These are phyloP conservation scores for Petrophora chlorosata DNA, from an alignment of 2,888 invertebrate genomes.

Conservation along the genomic window DNA sequence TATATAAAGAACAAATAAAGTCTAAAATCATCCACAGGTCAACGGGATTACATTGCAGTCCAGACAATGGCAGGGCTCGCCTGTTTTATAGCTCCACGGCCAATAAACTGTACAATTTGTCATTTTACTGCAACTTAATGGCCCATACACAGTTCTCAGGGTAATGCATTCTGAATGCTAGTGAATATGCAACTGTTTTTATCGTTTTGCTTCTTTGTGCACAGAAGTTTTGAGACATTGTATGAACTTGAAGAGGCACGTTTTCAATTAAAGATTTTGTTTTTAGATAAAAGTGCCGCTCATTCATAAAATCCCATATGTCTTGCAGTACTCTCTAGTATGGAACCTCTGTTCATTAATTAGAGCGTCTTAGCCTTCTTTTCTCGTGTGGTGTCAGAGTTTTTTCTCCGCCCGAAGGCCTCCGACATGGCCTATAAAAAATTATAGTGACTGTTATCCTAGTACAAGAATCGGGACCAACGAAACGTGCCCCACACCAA, in stretches of 20 bases:
- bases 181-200: conserved; percentile 17
- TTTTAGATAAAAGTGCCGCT: too few species aligned
- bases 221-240: not conserved
- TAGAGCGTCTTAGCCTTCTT: too few species aligned
- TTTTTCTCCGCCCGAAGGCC: too few species aligned
- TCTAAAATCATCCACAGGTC: conserved; percentile 7
- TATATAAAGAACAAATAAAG: conserved; percentile 5
- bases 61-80: conserved; percentile 17
- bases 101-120: conserved; percentile 35
- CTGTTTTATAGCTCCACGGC: conserved; percentile 30
- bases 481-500: too few species aligned
- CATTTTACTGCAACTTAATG: conserved; percentile 32
- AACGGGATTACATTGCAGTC: conserved; percentile 1
- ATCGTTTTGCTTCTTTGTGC: conserved; percentile 5
- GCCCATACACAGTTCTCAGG: conserved; percentile 22
- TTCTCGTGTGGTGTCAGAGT: too few species aligned
- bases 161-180: conserved; percentile 27
- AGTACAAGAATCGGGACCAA: too few species aligned
- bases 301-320: too few species aligned
- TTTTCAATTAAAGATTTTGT: not conserved
- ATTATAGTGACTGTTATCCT: too few species aligned
- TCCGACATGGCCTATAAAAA: too few species aligned
- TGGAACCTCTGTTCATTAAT: too few species aligned
- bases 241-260: not conserved
- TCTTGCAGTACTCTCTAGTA: too few species aligned